These are phyloP conservation scores for Coelogynopora nodosa DNA, from an alignment of 2,888 invertebrate genomes.

Conservation along the genomic window DNA sequence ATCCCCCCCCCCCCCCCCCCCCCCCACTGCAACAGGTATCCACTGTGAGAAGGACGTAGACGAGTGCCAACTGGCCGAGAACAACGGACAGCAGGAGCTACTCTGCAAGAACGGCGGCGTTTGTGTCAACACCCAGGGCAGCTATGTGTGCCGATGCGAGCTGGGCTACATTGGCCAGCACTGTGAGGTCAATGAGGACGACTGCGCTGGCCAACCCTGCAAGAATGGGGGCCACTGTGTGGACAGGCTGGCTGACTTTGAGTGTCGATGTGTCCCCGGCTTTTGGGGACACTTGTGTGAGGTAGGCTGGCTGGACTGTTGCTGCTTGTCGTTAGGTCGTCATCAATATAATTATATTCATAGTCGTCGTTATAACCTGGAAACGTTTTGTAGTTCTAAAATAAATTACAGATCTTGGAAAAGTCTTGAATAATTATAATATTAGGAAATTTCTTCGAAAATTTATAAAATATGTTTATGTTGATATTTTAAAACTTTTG, in stretches of 20 bases:
- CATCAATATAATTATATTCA: no score
- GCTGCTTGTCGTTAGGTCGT: no score
- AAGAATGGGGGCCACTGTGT: conserved; percentile 26
- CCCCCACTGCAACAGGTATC: no score
- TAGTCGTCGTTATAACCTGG: no score
- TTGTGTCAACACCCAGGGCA: conserved; percentile 74
- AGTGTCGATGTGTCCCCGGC: conserved; percentile 49
- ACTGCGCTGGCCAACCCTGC: neutral
- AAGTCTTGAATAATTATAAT: no score
- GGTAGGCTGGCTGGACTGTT: no score
- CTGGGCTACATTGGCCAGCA: neutral
- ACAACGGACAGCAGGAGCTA: conserved; percentile 46
- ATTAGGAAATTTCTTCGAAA: no score
- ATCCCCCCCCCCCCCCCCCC: no score
- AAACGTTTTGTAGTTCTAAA: no score
- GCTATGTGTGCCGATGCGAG: neutral
- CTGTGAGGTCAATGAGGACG: conserved; percentile 1
- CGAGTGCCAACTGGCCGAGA: neutral
- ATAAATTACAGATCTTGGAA: no score
- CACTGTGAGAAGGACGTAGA: conserved; percentile 20
- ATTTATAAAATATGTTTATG: no score
- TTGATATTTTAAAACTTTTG: no score
- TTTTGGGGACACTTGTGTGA: conserved; percentile 45
- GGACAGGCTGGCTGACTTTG: conserved; percentile 49
- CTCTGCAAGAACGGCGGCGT: conserved; percentile 89